A percentile compares a stretch with the other conserved stretches of the same genome.
Conservation (phyloP, 2,113 vertebrate species). For the Myrmophylax atrothorax region DNA sequence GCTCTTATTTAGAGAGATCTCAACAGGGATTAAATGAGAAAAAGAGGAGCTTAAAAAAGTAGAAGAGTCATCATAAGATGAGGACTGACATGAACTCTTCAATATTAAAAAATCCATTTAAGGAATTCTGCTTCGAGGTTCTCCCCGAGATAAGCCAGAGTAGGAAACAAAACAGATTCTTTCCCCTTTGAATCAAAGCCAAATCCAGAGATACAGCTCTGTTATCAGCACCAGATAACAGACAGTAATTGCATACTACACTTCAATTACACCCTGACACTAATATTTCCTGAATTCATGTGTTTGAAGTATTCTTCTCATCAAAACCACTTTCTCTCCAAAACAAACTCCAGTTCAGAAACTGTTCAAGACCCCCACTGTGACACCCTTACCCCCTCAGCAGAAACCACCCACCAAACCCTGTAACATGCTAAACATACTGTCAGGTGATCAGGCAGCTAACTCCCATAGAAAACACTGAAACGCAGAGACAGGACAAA, state of each 20-base stretch:
- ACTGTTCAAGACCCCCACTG: background rate
- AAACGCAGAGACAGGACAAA: background rate
- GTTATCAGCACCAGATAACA: background rate
- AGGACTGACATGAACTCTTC: slow-evolving; percentile 33
- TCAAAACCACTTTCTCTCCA: background rate
- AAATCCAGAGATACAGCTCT: background rate
- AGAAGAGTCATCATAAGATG: slow-evolving; percentile 48
- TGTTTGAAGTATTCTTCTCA: background rate
- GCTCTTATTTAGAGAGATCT: slow-evolving; percentile 60
- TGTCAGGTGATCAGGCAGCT: background rate
- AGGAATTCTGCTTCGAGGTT: background rate
- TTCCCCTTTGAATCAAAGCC: background rate
- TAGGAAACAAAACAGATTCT: background rate
- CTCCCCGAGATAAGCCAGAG: background rate
- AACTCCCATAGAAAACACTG: background rate
- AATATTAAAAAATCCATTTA: slow-evolving; percentile 37
- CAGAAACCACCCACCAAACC: background rate
- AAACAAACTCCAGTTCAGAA: background rate
- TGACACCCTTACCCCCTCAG: background rate
- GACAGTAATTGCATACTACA: background rate
- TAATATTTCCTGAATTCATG: background rate
- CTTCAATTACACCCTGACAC: background rate
- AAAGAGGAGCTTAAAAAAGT: slow-evolving; percentile 54
- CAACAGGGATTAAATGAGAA: slow-evolving; percentile 44
- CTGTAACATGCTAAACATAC: background rate